phyloP scores from a whole-genome alignment of 2,888 invertebrate genomes.

The Cerceris rybyensis region DNA sequence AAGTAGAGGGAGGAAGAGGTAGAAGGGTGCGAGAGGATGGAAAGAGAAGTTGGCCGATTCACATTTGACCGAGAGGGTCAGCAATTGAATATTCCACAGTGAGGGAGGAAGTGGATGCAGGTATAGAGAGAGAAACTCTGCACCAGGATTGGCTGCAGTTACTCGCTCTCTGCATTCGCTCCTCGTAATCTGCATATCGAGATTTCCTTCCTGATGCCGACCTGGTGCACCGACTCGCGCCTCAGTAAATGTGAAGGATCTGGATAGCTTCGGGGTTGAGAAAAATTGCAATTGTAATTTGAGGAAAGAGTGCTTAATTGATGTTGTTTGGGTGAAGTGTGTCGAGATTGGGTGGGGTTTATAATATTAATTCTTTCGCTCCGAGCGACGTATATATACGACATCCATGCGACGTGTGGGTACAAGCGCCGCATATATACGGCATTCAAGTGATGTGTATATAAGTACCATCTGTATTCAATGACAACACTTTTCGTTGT shows the following conservation, averaged over 20 bases:
- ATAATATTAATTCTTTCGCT: no score
- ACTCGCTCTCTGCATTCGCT: slow-evolving; percentile 43
- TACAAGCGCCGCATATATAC: no score
- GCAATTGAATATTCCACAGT: slow-evolving; percentile 71
- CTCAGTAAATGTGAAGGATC: not conserved
- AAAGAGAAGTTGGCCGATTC: slow-evolving; percentile 25
- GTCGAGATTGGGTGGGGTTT: no score
- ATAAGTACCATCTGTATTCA: no score
- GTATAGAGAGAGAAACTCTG: slow-evolving; percentile 10
- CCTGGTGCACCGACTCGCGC: not conserved
- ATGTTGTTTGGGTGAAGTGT: no score
- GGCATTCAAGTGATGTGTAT: no score
- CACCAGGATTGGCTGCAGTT: slow-evolving; percentile 42
- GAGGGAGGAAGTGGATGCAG: slow-evolving; percentile 29
- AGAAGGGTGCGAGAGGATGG: not conserved
- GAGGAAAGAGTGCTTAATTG: no score
- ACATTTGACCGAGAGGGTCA: slow-evolving; percentile 33
- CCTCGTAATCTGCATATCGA: slow-evolving; percentile 76
- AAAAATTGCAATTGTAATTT: not conserved
- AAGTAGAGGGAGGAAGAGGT: not conserved
- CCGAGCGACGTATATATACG: no score
- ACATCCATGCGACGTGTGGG: no score
- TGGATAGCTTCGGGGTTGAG: not conserved
- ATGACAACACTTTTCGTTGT: no score
- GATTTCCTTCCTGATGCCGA: slow-evolving; percentile 70